Percentiles rank a stretch among this genome's conserved stretches.
Evolutionary conservation across 1,140 invertebrate species (phyloP).

Genomic region (Bemisia tabaci): DNA sequence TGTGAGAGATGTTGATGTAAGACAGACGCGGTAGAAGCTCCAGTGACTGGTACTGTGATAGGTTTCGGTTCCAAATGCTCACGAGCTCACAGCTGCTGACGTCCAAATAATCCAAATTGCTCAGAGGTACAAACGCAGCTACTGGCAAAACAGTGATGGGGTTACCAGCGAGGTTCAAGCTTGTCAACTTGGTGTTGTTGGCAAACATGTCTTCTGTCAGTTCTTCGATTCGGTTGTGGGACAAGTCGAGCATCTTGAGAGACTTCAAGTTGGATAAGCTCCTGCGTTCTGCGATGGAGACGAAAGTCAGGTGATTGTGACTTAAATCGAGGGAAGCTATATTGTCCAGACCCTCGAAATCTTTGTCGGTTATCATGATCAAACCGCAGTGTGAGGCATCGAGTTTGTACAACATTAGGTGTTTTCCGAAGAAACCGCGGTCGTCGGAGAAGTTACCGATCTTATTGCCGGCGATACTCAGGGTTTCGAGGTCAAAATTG

Average conservation of each 20-base stretch:
- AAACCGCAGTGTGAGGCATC: slow-evolving; percentile 53
- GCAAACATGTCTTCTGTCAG: slow-evolving; percentile 45
- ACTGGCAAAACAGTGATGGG: slow-evolving; percentile 46
- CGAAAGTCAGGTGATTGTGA: slow-evolving; percentile 33
- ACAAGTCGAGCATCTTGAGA: slow-evolving; percentile 48
- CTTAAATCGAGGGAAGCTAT: slow-evolving; percentile 45
- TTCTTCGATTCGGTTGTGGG: slow-evolving; percentile 44
- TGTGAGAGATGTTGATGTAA: slow-evolving; percentile 23
- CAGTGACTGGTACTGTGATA: slow-evolving; percentile 21
- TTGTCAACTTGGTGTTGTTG: slow-evolving; percentile 43
- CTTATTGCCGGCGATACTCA: slow-evolving; percentile 50
- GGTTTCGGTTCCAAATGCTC: slow-evolving; percentile 40
- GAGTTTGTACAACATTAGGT: slow-evolving; percentile 44
- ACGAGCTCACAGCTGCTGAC: slow-evolving; percentile 47
- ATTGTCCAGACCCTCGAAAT: slow-evolving; percentile 49
- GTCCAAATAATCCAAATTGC: slow-evolving; percentile 40
- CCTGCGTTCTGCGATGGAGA: slow-evolving; percentile 5
- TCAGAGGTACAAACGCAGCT: slow-evolving; percentile 44
- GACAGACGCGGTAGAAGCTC: slow-evolving; percentile 34
- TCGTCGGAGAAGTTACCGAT: slow-evolving; percentile 43
- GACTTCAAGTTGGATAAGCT: slow-evolving; percentile 38
- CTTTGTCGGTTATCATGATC: slow-evolving; percentile 39
- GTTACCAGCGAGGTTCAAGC: slow-evolving; percentile 53
- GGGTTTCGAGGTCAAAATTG: slow-evolving; percentile 47
- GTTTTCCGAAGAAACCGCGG: slow-evolving; percentile 39